These are phyloP conservation scores for Nothoprocta perdicaria DNA, from an alignment of 2,113 vertebrate genomes.

Conservation along the genomic window DNA sequence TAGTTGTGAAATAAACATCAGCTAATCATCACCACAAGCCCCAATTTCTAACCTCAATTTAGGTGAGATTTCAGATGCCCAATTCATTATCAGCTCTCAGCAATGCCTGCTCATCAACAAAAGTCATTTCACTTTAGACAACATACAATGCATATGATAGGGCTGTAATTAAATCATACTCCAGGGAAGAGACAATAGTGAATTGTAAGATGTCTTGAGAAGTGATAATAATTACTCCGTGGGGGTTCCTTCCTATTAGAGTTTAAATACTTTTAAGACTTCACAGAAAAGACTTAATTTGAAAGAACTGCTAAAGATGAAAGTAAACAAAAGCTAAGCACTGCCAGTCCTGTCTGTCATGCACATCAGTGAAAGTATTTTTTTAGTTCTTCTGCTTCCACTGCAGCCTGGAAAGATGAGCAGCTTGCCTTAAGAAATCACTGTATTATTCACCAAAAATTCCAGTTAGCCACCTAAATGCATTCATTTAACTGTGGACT, in stretches of 20 bases:
- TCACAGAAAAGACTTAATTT: slow-evolving; percentile 35
- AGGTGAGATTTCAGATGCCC: slow-evolving; percentile 52
- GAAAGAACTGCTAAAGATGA: slow-evolving; percentile 1
- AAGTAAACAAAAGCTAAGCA: slow-evolving; percentile 37
- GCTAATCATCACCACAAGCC: slow-evolving; percentile 41
- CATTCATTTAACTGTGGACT: neutral
- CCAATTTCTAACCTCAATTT: slow-evolving; percentile 35
- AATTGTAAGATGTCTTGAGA: slow-evolving; percentile 59
- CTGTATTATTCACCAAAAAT: neutral
- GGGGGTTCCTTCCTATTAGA: slow-evolving; percentile 23
- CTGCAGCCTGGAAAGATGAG: neutral
- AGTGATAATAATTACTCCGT: slow-evolving; percentile 58
- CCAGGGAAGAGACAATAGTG: slow-evolving; percentile 44
- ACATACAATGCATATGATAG: slow-evolving; percentile 45
- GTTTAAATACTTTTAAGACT: slow-evolving; percentile 51
- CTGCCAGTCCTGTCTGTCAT: neutral
- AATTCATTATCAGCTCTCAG: slow-evolving; percentile 58
- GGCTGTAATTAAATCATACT: slow-evolving; percentile 72
- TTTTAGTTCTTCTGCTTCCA: neutral
- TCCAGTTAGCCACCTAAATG: neutral
- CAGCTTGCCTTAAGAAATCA: neutral
- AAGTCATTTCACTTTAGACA: slow-evolving; percentile 36
- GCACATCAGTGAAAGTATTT: neutral
- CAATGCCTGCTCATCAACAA: slow-evolving; percentile 44
- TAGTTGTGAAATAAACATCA: slow-evolving; percentile 38